Percentiles rank a stretch among this genome's conserved stretches.
Evolutionary conservation across 2,797 vertebrate species (phyloP).

Genomic region (Chiloscyllium punctatum): DNA sequence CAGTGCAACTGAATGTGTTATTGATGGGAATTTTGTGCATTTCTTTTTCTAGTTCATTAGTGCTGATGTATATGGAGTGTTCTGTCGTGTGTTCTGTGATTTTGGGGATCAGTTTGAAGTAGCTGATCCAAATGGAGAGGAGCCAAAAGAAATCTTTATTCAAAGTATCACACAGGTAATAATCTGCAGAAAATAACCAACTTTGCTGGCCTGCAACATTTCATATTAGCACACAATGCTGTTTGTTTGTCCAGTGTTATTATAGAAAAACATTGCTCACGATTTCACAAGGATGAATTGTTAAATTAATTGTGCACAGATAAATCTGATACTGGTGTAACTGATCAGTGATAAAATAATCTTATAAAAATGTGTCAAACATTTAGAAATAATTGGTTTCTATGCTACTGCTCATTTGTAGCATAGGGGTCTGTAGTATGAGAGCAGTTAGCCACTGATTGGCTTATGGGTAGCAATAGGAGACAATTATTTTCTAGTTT

Average conservation of each 20-base stretch:
- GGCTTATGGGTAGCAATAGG: too few relatives aligned
- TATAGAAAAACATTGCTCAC: background rate
- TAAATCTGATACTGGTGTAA: background rate
- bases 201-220: background rate
- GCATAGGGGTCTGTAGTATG: too few relatives aligned
- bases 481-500: too few relatives aligned
- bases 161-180: slow-evolving; percentile 87
- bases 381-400: too few relatives aligned
- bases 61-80: slow-evolving; percentile 82
- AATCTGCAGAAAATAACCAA: background rate
- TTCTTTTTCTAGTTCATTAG: slow-evolving; percentile 74
- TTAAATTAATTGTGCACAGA: background rate
- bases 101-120: slow-evolving; percentile 94
- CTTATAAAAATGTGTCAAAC: background rate
- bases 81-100: slow-evolving; percentile 89
- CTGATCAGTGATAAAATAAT: background rate
- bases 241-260: background rate
- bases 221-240: background rate
- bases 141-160: slow-evolving; percentile 92
- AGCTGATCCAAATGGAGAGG: slow-evolving; percentile 88
- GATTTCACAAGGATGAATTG: background rate
- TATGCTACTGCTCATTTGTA: too few relatives aligned
- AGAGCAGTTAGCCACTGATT: too few relatives aligned
- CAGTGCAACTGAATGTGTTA: background rate
- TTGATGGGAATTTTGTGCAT: slow-evolving; percentile 33